These are phyloP conservation scores for Pristionchus arcanus DNA, from an alignment of 2,888 invertebrate species.

Conservation along the genomic window DNA sequence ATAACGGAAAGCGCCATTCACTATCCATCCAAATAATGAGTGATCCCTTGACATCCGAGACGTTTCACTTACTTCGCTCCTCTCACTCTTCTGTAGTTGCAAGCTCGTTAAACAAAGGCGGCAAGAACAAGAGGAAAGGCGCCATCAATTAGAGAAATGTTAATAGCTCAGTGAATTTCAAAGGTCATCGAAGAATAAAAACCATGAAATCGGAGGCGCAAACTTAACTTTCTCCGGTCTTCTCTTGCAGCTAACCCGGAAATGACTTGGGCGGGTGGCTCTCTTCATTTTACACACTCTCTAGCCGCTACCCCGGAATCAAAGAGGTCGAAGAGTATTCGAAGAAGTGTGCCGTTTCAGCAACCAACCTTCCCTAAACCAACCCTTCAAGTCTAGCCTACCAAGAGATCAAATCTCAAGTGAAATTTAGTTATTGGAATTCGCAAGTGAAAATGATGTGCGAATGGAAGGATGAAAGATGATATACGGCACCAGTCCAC, in stretches of 20 bases:
- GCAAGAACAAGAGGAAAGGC: too few relatives aligned
- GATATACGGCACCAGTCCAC: not conserved
- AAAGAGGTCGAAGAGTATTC: not conserved
- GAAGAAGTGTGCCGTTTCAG: conserved; percentile 1
- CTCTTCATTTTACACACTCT: not conserved
- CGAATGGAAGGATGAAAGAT: not conserved
- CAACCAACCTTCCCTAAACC: not conserved
- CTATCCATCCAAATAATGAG: not conserved
- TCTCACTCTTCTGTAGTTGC: not conserved
- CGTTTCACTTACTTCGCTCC: conserved; percentile 1
- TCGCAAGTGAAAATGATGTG: not conserved
- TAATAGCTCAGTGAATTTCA: not conserved
- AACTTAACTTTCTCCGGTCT: not conserved
- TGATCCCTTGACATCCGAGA: conserved; percentile 33
- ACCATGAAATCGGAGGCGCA: not conserved
- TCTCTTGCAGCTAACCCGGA: conserved; percentile 12
- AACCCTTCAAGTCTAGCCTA: not conserved
- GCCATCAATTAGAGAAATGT: too few relatives aligned
- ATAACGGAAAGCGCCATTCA: not conserved
- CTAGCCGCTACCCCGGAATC: not conserved
- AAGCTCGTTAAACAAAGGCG: not conserved
- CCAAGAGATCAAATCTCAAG: not conserved
- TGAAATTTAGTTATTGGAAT: not conserved
- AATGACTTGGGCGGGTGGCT: conserved; percentile 13
- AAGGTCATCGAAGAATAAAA: not conserved